phyloP scores from a whole-genome alignment of 2,113 vertebrate genomes.

The Syngnathus floridae region DNA sequence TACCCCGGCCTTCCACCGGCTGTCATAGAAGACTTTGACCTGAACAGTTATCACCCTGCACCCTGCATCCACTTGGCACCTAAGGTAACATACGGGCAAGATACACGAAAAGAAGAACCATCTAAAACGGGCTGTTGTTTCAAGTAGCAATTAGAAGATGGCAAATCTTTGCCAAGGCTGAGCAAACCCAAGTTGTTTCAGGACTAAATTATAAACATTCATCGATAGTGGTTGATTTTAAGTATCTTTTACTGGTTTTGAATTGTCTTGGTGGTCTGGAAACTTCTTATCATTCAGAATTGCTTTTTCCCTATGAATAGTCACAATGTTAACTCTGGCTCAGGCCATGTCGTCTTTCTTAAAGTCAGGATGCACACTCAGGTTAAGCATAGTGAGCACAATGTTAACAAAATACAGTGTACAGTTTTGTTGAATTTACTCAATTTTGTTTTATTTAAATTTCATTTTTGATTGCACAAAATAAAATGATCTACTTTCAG shows the following conservation, averaged over 20 bases:
- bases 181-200: neutral
- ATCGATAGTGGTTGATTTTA: too few relatives aligned
- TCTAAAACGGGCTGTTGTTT: neutral
- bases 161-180: neutral
- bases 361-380: too few relatives aligned
- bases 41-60: constrained; percentile 54
- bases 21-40: constrained; percentile 72
- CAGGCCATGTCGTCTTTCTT: too few relatives aligned
- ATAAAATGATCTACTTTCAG: too few relatives aligned
- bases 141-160: neutral
- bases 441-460: too few relatives aligned
- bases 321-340: too few relatives aligned
- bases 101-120: neutral
- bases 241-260: neutral
- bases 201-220: neutral
- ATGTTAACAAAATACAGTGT: too few relatives aligned
- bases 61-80: constrained; percentile 71
- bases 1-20: constrained; percentile 62
- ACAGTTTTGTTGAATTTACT: too few relatives aligned
- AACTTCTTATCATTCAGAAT: neutral
- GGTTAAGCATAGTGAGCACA: too few relatives aligned
- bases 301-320: too few relatives aligned
- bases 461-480: too few relatives aligned
- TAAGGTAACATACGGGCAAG: constrained; percentile 51
- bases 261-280: neutral